Evolutionary conservation across 1,140 invertebrate genomes (phyloP), one percentile per base, ranked within the genome.

Genomic region (Protaetia brevitarsis): DNA sequence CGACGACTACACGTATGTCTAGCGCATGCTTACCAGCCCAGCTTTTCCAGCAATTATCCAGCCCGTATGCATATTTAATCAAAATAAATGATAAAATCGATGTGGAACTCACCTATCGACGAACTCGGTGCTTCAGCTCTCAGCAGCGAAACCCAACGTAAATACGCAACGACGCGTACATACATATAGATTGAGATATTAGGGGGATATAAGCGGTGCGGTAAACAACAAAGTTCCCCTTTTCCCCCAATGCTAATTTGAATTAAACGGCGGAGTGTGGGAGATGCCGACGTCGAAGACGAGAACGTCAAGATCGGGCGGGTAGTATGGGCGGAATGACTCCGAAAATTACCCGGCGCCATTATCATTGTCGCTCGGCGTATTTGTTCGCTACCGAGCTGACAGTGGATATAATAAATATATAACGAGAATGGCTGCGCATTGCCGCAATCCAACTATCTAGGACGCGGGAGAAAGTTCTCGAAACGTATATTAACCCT

Each of bases 391-490:
- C n/a, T n/a, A n/a, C n/a, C 11, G 19, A 23, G 16, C 26, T 51
- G 41, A 51, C 41, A 51, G 13, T 51, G 41, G 26, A 51, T 51
- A 51, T 51, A 51, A 51, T 51, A 51, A 51, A 51, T 51, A 51
- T 19, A 8, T 51, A 51, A 51, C 41, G 41, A 51, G 41, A 23
- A 51, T 1, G 6, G 19, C 19, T 23, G 19, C 19, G 19, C 3
- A n/a, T n/a, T n/a, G n/a, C n/a, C n/a, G n/a, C n/a, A n/a, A n/a
- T n/a, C n/a, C n/a, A n/a, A n/a, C n/a, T n/a, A n/a, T n/a, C n/a
- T n/a, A n/a, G n/a, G n/a, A n/a, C n/a, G n/a, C n/a, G n/a, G n/a
- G n/a, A n/a, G n/a, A n/a, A n/a, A n/a, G n/a, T n/a, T n/a, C n/a
- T n/a, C n/a, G n/a, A n/a, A n/a, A n/a, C n/a, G n/a, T n/a, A n/a